Conservation (phyloP, 2,888 invertebrate species). For the Ophion costatus region DNA sequence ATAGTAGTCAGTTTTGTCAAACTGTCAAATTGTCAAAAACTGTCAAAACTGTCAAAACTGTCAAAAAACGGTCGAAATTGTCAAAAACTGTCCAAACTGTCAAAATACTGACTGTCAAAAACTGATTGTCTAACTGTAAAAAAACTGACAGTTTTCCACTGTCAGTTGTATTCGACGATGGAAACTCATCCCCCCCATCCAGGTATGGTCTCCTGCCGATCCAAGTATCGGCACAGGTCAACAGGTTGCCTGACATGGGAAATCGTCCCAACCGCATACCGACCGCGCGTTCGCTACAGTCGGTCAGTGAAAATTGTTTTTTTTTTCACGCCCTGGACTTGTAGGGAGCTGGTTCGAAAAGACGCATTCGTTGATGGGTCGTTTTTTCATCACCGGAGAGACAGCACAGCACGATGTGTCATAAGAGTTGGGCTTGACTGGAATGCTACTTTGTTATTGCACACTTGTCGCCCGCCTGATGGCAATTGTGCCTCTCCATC, state of each 20-base stretch:
- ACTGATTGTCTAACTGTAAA: too few species aligned
- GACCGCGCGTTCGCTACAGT: neutral
- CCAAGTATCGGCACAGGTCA: neutral
- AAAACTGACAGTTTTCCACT: too few species aligned
- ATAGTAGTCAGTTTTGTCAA: too few species aligned
- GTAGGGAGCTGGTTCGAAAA: slow-evolving; percentile 9
- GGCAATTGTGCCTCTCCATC: slow-evolving; percentile 7
- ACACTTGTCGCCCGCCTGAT: slow-evolving; percentile 50
- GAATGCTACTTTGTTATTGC: slow-evolving; percentile 58
- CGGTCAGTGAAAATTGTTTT: neutral
- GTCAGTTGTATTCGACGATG: neutral
- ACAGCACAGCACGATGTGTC: slow-evolving; percentile 28
- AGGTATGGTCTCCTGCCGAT: neutral
- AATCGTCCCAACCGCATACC: neutral
- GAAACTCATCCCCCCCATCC: neutral
- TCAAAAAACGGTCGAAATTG: too few species aligned
- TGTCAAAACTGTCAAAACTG: too few species aligned
- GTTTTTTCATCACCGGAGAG: slow-evolving; percentile 22
- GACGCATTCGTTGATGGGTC: slow-evolving; percentile 18
- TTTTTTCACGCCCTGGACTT: slow-evolving; percentile 13
- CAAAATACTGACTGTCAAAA: too few species aligned
- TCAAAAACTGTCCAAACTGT: too few species aligned
- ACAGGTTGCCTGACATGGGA: neutral
- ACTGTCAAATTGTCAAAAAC: too few species aligned
- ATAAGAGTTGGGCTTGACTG: slow-evolving; percentile 54